Conservation (phyloP, 2,888 invertebrate genomes). For the Ferdinandea cuprea region DNA sequence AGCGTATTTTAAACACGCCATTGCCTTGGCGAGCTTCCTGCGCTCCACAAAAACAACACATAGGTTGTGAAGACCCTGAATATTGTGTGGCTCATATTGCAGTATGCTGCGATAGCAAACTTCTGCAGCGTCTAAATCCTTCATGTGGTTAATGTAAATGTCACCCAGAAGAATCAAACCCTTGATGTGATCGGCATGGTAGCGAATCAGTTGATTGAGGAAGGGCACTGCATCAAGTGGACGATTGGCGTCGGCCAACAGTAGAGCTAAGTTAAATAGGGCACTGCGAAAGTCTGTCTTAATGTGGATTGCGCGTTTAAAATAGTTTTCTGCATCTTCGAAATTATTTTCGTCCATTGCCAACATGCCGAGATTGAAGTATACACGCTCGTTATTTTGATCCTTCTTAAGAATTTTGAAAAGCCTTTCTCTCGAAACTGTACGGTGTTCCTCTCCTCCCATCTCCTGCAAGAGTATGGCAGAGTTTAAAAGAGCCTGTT, state of each 20-base stretch:
- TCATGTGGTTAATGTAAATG: conserved; percentile 97
- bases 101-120: conserved; percentile 96
- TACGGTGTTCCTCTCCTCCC: conserved; percentile 90
- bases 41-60: conserved; percentile 98
- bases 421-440: conserved; percentile 91
- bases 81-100: conserved; percentile 93
- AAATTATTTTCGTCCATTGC: conserved; percentile 97
- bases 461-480: conserved; percentile 96
- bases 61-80: conserved; percentile 97
- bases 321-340: conserved; percentile 94
- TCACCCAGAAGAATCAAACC: conserved; percentile 96
- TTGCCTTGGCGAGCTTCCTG: conserved; percentile 92
- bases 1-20: conserved; percentile 92
- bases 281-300: conserved; percentile 96
- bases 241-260: conserved; percentile 93
- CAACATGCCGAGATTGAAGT: conserved; percentile 98
- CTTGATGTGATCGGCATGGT: conserved; percentile 97
- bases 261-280: conserved; percentile 95
- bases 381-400: conserved; percentile 93
- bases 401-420: conserved; percentile 88
- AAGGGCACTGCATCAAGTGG: conserved; percentile 96
- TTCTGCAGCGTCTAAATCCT: conserved; percentile 96
- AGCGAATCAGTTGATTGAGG: conserved; percentile 93
- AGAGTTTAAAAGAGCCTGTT: conserved; percentile 96
- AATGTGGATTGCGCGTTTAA: conserved; percentile 92